These are phyloP conservation scores for Zygothrica quintamaculata DNA, from an alignment of 2,888 invertebrate species.

Conservation along the genomic window DNA sequence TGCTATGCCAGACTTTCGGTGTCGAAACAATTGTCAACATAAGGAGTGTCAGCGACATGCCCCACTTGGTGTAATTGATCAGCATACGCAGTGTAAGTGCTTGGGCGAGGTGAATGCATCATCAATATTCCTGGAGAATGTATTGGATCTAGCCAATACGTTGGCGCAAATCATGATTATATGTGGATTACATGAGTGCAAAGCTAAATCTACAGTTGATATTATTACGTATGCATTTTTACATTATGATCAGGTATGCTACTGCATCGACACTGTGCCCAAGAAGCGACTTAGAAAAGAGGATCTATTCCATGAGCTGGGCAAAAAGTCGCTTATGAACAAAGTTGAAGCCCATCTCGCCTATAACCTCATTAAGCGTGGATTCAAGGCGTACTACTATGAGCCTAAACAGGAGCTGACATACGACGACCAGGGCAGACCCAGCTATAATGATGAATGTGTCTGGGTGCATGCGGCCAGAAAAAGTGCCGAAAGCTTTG, in stretches of 20 bases:
- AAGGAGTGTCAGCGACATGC: conserved; percentile 81
- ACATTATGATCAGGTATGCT: conserved; percentile 82
- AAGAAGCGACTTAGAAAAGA: conserved; percentile 81
- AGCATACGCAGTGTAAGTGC: conserved; percentile 68
- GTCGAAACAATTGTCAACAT: conserved; percentile 77
- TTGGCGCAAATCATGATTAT: conserved; percentile 81
- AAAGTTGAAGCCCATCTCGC: conserved; percentile 82
- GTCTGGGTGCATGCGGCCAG: conserved; percentile 82
- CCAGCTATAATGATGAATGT: conserved; percentile 76
- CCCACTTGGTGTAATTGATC: conserved; percentile 78
- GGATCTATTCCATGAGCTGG: conserved; percentile 80
- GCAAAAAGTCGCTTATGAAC: conserved; percentile 82
- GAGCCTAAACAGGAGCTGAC: conserved; percentile 65
- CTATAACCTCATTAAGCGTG: conserved; percentile 81
- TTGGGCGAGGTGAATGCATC: conserved; percentile 78
- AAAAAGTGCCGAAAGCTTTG: conserved; percentile 79
- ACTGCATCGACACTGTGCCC: conserved; percentile 76
- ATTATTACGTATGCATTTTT: conserved; percentile 81
- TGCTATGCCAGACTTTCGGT: conserved; percentile 77
- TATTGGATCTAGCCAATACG: conserved; percentile 80
- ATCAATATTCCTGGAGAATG: conserved; percentile 81
- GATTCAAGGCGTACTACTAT: conserved; percentile 83
- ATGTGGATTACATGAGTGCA: conserved; percentile 83
- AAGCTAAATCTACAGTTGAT: conserved; percentile 82
- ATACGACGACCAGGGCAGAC: conserved; percentile 60